These are phyloP conservation scores for Tyria jacobaeae DNA, from an alignment of 2,888 invertebrate species.

Conservation along the genomic window DNA sequence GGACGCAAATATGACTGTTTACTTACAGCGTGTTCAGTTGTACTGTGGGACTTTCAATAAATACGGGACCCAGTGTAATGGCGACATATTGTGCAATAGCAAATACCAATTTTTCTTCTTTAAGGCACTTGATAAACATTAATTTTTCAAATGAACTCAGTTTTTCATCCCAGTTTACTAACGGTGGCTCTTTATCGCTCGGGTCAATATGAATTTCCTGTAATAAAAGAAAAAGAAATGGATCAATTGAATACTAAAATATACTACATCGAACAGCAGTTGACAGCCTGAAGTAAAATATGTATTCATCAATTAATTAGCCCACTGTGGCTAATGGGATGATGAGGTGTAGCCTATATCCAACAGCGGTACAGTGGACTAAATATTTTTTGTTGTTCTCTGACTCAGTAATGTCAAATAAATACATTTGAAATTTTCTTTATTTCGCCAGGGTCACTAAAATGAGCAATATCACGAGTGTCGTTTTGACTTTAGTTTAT, in stretches of 20 bases:
- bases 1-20: slow-evolving; percentile 5
- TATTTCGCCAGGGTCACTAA: no score
- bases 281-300: no score
- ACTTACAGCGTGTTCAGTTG: slow-evolving; percentile 89
- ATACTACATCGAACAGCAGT: no score
- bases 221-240: slow-evolving; percentile 30
- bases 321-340: no score
- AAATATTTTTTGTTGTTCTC: no score
- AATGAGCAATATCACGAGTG: no score
- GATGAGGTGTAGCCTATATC: no score
- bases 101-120: slow-evolving; percentile 93
- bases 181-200: slow-evolving; percentile 58
- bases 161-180: slow-evolving; percentile 87
- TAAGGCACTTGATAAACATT: slow-evolving; percentile 91
- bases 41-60: slow-evolving; percentile 93
- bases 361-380: no score
- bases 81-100: slow-evolving; percentile 93
- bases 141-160: slow-evolving; percentile 92
- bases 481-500: no score
- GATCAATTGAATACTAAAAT: not conserved
- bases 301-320: no score
- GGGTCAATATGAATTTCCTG: slow-evolving; percentile 87
- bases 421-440: no score
- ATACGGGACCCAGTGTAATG: slow-evolving; percentile 90
- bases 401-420: no score